phyloP scores from a whole-genome alignment of 1,140 invertebrate species.

The Drosophila melanica region DNA sequence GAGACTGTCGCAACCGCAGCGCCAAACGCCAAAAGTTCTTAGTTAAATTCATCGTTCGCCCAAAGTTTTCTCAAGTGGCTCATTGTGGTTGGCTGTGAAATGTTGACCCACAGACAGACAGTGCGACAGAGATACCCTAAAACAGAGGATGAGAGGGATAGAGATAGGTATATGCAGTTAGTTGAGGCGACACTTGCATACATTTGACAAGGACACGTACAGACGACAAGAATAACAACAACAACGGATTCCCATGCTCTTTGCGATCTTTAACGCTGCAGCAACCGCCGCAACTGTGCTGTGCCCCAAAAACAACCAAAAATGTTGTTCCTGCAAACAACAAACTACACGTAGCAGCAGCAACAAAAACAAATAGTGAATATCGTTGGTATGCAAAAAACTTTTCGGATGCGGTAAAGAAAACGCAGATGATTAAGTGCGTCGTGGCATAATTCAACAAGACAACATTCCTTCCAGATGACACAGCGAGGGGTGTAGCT shows the following conservation, averaged over 20 bases:
- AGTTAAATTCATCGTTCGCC: constrained; percentile 69
- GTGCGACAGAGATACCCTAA: background rate
- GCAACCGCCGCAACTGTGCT: constrained; percentile 38
- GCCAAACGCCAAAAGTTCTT: constrained; percentile 79
- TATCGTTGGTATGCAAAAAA: constrained; percentile 69
- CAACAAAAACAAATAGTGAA: constrained; percentile 28
- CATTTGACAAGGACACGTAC: constrained; percentile 63
- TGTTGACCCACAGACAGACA: constrained; percentile 67
- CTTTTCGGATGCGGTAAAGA: constrained; percentile 69
- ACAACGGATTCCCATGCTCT: constrained; percentile 38
- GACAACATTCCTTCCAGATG: constrained; percentile 63
- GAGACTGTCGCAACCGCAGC: constrained; percentile 24
- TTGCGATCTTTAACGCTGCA: constrained; percentile 60
- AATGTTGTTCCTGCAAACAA: constrained; percentile 24
- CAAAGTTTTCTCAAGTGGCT: constrained; percentile 77
- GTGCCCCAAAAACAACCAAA: constrained; percentile 30
- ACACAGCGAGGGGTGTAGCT: background rate
- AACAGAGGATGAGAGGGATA: background rate
- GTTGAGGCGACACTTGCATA: constrained; percentile 67
- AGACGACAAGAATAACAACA: constrained; percentile 31
- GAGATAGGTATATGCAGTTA: constrained; percentile 35
- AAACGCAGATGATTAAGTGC: constrained; percentile 81
- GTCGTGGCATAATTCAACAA: constrained; percentile 72
- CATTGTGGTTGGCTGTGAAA: constrained; percentile 74
- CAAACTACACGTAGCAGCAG: constrained; percentile 6